Evolutionary conservation across 23 tunicate species (phyloP), one percentile per base, ranked within the genome.

Genomic region (Trididemnum clinides): DNA sequence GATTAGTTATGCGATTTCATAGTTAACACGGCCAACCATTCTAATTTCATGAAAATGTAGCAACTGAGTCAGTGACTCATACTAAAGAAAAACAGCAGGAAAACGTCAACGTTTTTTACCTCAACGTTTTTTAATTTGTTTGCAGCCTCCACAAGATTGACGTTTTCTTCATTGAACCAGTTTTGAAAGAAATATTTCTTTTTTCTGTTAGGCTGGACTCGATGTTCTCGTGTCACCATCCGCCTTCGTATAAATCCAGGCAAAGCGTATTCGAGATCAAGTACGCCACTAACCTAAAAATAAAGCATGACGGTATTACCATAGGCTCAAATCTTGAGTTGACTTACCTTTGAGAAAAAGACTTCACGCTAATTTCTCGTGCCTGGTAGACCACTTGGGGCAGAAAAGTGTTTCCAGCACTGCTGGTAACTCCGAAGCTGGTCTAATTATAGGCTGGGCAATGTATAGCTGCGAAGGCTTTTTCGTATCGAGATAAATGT

Each of bases 181-280:
- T 71, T 54, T 22, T 49, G 15, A 22, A 87, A 29, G 31, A 50
- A 50, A 38, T 32, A 34, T 70, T 57, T 71, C 2, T 59, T 34
- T 32, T 4, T 26, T 80, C 80, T 80, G 35, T 80, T 87, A 0
- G 85, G 85, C 10, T 30, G 28, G n/a, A 80, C 57, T 50, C 34
- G 50, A 0, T 64, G 29, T 65, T 77, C 38, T 50, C 57, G 85
- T 37, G 50, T 51, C 72, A 87, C 81, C 91, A 83, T 80, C 28
- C 91, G 85, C 50, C 91, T 85, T n/a, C 81, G 91, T 1, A 87
- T 39, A 57, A 87, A 78, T 19, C 18, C 57, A 0, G 91, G 91
- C 57, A 71, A 18, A 29, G 81, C 91, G 73, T 80, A 87, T 66
- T 87, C 91, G 35, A 71, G 50, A 34, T 87, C 81, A 21, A 87